These are phyloP conservation scores for Pterocles burchelli DNA, from an alignment of 2,113 vertebrate species.

Conservation along the genomic window DNA sequence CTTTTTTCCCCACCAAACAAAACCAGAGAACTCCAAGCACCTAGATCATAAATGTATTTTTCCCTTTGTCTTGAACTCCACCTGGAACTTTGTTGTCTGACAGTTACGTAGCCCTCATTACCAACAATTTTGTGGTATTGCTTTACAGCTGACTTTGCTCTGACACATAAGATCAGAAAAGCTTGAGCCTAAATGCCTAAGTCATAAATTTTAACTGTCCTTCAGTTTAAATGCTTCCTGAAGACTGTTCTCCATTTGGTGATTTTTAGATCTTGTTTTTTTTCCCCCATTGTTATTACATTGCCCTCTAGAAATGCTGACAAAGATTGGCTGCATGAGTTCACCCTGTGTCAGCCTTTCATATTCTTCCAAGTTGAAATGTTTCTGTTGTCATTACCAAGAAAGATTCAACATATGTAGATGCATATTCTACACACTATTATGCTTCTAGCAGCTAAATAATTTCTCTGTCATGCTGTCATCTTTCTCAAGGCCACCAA, in stretches of 20 bases:
- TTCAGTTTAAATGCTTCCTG: constrained; percentile 52
- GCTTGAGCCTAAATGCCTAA: constrained; percentile 6
- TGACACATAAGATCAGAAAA: constrained; percentile 49
- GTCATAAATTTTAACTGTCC: constrained; percentile 40
- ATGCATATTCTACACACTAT: constrained; percentile 43
- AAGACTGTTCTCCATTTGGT: constrained; percentile 1
- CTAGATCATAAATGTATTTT: neutral
- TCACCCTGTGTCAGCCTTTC: constrained; percentile 54
- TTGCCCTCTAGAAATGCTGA: constrained; percentile 62
- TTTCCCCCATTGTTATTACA: neutral
- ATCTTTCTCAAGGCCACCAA: neutral
- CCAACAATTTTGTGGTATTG: neutral
- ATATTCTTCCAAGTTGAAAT: constrained; percentile 3
- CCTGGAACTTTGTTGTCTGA: constrained; percentile 11
- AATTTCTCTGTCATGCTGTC: neutral
- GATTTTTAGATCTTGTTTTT: neutral
- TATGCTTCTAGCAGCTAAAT: constrained; percentile 9
- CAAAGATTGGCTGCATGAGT: neutral
- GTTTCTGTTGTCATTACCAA: constrained; percentile 46
- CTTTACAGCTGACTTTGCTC: constrained; percentile 35
- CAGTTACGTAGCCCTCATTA: neutral
- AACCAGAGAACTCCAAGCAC: neutral
- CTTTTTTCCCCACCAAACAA: neutral
- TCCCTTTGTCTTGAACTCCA: neutral
- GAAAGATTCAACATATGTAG: constrained; percentile 36